Percentiles rank a stretch among this genome's conserved stretches.
Evolutionary conservation across 2,888 invertebrate genomes (phyloP).

Genomic region (Masnerella sp.): DNA sequence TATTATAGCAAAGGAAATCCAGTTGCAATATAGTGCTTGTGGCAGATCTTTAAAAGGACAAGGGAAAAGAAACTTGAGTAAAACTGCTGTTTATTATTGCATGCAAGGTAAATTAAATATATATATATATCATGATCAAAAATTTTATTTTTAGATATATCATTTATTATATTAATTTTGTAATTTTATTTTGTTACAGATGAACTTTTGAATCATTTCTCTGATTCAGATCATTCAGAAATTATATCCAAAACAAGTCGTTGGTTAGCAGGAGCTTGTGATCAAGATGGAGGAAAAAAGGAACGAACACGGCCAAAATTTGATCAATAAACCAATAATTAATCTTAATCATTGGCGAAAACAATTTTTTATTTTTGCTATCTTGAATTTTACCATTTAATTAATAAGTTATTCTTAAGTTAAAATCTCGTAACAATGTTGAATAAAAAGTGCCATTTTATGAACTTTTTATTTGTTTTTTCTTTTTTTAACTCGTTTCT

Average conservation of each 20-base stretch:
- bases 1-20: slow-evolving; percentile 59
- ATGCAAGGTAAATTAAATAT: slow-evolving; percentile 53
- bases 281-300: slow-evolving; percentile 61
- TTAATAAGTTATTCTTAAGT: no score
- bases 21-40: slow-evolving; percentile 58
- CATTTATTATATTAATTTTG: neutral
- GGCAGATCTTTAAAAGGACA: slow-evolving; percentile 57
- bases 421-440: no score
- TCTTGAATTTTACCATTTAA: no score
- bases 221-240: slow-evolving; percentile 56
- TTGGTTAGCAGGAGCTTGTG: slow-evolving; percentile 60
- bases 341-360: neutral
- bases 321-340: slow-evolving; percentile 12
- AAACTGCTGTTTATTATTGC: slow-evolving; percentile 57
- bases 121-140: neutral
- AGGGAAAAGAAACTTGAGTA: slow-evolving; percentile 56
- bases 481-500: no score
- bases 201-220: slow-evolving; percentile 49
- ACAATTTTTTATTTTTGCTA: slow-evolving; percentile 1
- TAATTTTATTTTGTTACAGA: slow-evolving; percentile 34
- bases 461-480: no score
- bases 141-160: neutral
- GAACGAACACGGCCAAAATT: slow-evolving; percentile 49
- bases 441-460: no score
- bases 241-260: slow-evolving; percentile 61